A percentile compares a stretch with the other conserved stretches of the same genome.
Evolutionary conservation across 2,797 vertebrate genomes (phyloP).

Genomic region (Adrianichthys oophorus): DNA sequence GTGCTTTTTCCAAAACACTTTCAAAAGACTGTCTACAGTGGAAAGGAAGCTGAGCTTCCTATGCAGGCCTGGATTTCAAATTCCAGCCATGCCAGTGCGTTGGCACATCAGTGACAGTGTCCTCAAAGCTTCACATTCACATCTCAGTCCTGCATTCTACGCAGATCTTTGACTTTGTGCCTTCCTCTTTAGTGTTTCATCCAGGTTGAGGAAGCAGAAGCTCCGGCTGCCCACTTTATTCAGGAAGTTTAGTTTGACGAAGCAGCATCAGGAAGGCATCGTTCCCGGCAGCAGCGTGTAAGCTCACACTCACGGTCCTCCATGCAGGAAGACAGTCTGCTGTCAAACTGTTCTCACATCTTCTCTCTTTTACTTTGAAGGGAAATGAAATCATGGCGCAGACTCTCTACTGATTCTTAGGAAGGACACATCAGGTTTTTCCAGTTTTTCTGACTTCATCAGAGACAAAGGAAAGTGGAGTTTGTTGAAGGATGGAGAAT

Average conservation of each 20-base stretch:
- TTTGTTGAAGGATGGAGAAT: conserved; percentile 20
- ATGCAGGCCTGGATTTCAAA: conserved; percentile 10
- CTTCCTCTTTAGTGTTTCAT: conserved; percentile 40
- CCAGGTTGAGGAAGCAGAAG: conserved; percentile 46
- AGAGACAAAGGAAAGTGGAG: conserved; percentile 12
- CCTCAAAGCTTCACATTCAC: conserved; percentile 42
- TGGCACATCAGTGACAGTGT: conserved; percentile 25
- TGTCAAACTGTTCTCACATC: not conserved
- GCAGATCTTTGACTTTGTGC: not conserved
- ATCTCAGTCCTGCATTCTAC: conserved; percentile 19
- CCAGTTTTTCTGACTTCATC: not conserved
- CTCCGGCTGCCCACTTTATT: conserved; percentile 71
- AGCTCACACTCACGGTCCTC: conserved; percentile 29
- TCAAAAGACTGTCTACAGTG: not conserved
- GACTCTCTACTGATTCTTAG: conserved; percentile 59
- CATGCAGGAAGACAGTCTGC: no score
- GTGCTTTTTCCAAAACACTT: not conserved
- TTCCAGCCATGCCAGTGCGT: conserved; percentile 27
- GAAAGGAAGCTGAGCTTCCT: no score
- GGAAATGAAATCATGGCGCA: conserved; percentile 77
- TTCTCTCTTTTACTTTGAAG: conserved; percentile 36
- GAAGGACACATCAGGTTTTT: conserved; percentile 15
- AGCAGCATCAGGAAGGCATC: conserved; percentile 65
- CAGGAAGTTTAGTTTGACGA: conserved; percentile 62
- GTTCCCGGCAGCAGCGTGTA: conserved; percentile 73